These are phyloP conservation scores for Sus scrofa DNA, from an alignment of 2,113 vertebrate genomes.

Conservation along the genomic window DNA sequence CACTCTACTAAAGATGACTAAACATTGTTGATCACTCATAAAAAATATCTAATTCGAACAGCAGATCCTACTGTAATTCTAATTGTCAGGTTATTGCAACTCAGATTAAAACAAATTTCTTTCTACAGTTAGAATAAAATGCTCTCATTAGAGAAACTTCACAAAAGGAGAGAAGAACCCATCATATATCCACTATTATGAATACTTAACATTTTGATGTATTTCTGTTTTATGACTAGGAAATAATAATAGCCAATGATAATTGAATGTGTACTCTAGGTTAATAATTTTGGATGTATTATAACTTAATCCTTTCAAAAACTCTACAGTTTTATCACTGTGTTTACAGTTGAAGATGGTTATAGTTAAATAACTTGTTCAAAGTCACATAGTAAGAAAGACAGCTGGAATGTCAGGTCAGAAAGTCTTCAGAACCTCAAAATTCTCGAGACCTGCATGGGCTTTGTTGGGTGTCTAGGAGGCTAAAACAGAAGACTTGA, in stretches of 20 bases:
- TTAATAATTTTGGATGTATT: background rate
- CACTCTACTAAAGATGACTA: background rate
- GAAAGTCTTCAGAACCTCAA: slow-evolving; percentile 4
- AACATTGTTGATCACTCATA: background rate
- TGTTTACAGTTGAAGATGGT: slow-evolving; percentile 44
- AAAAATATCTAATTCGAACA: slow-evolving; percentile 49
- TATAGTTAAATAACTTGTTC: background rate
- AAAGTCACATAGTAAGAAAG: background rate
- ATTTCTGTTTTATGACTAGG: slow-evolving; percentile 17
- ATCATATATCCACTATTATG: background rate
- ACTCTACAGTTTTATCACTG: background rate
- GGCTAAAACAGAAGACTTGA: background rate
- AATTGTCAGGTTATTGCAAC: slow-evolving; percentile 19
- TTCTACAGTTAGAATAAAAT: slow-evolving; percentile 22
- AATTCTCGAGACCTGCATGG: background rate
- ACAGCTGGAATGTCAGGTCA: background rate
- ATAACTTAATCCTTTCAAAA: slow-evolving; percentile 34
- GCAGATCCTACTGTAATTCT: slow-evolving; percentile 24
- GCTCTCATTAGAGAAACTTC: slow-evolving; percentile 11
- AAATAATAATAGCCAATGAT: slow-evolving; percentile 9
- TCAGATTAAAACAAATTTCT: slow-evolving; percentile 4
- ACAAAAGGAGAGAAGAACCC: background rate
- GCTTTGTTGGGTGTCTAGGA: background rate
- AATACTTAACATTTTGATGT: slow-evolving; percentile 37
- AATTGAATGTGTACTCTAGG: background rate